phyloP scores from a whole-genome alignment of 2,797 vertebrate genomes.

The Eulemur rubriventer region DNA sequence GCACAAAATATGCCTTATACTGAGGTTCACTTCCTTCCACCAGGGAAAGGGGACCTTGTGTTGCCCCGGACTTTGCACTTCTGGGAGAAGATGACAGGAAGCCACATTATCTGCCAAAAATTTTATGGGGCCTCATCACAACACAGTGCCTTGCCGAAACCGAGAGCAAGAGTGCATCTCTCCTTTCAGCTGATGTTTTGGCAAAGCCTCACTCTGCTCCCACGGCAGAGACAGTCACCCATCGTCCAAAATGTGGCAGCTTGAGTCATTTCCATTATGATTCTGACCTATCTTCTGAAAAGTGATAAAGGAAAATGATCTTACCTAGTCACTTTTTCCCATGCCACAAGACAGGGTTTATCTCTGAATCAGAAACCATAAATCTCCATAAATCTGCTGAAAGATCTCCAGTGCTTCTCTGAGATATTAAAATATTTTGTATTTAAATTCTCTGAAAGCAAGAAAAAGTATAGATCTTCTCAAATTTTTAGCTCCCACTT shows the following conservation, averaged over 20 bases:
- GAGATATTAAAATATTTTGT: background rate
- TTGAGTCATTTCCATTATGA: constrained; percentile 61
- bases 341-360: background rate
- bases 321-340: constrained; percentile 62
- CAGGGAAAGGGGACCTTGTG: background rate
- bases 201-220: background rate
- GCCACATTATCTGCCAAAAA: background rate
- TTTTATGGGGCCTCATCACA: background rate
- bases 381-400: background rate
- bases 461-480: background rate
- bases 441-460: constrained; percentile 28
- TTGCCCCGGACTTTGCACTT: background rate
- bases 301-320: constrained; percentile 43
- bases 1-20: background rate
- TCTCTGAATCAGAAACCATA: constrained; percentile 38
- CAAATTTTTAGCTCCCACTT: background rate
- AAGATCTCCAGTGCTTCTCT: background rate
- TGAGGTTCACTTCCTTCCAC: background rate
- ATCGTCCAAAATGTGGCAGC: constrained; percentile 15
- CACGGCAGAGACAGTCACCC: background rate
- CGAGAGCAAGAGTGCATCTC: background rate
- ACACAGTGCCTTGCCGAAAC: background rate
- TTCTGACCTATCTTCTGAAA: constrained; percentile 49
- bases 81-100: background rate
- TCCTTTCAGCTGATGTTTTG: background rate